Evolutionary conservation across 2,113 vertebrate genomes (phyloP).

Genomic region (Quiscalus mexicanus): DNA sequence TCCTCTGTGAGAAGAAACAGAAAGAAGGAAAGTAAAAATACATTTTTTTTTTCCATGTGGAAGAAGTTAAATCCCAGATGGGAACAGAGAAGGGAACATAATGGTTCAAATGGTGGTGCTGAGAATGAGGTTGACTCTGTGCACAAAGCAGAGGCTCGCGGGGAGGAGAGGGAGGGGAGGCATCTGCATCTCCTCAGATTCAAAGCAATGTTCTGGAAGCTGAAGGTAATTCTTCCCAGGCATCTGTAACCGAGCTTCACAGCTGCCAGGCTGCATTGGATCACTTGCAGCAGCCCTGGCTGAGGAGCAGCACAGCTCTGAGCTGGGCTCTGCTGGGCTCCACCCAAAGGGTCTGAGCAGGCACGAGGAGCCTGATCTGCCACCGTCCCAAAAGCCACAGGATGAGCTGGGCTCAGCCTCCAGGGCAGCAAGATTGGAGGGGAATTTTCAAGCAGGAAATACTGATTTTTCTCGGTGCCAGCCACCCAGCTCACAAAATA

Average conservation of each 20-base stretch:
- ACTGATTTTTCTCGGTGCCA: neutral
- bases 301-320: neutral
- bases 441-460: neutral
- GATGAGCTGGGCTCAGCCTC: neutral
- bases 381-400: neutral
- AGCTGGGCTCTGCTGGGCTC: neutral
- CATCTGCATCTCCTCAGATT: neutral
- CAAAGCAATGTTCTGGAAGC: neutral
- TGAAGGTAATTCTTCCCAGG: neutral
- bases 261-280: slow-evolving; percentile 29
- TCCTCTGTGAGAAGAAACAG: neutral
- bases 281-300: neutral
- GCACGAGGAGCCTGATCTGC: neutral
- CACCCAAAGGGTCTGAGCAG: neutral
- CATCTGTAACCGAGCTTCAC: slow-evolving; percentile 5
- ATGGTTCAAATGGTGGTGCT: neutral
- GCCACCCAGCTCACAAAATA: neutral
- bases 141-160: neutral
- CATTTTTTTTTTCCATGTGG: neutral
- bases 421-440: neutral
- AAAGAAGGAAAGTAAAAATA: neutral
- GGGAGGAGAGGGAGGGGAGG: neutral
- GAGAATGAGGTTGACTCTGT: neutral
- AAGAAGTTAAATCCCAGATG: neutral
- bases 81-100: neutral